Evolutionary conservation across 2,797 vertebrate genomes (phyloP).

Genomic region (Spheniscus humboldti): DNA sequence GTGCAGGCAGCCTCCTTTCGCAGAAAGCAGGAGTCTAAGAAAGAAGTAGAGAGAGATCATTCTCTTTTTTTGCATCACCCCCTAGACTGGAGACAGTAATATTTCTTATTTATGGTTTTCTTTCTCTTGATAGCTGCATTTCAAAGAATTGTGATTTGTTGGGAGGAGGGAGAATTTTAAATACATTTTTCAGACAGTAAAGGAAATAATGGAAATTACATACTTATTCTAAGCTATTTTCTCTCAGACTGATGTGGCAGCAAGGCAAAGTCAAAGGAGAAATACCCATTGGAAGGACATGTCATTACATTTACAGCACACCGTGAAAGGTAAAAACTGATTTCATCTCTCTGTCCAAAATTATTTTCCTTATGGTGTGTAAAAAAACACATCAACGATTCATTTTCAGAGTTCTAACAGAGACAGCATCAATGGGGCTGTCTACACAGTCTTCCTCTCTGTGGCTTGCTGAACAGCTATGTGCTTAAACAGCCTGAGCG

Average conservation of each 20-base stretch:
- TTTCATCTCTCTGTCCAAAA: neutral
- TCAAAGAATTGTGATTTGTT: neutral
- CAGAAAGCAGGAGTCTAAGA: neutral
- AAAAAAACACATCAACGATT: neutral
- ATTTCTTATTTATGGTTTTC: neutral
- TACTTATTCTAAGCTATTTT: neutral
- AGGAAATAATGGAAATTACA: neutral
- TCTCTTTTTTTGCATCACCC: neutral
- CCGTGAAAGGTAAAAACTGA: neutral
- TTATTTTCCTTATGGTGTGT: neutral
- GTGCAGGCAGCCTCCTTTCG: neutral
- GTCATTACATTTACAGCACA: neutral
- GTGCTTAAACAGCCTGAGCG: neutral
- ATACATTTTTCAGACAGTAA: neutral
- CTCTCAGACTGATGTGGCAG: neutral
- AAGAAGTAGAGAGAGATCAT: neutral
- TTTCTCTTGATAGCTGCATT: neutral
- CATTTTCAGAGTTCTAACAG: neutral
- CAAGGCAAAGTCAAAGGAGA: constrained; percentile 24
- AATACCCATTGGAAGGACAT: neutral
- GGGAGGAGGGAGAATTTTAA: neutral
- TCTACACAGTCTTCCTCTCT: neutral
- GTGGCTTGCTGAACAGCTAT: neutral
- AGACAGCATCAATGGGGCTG: neutral
- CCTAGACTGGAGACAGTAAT: neutral